phyloP scores from a whole-genome alignment of 1,140 invertebrate species.

The Drosophila truncata region DNA sequence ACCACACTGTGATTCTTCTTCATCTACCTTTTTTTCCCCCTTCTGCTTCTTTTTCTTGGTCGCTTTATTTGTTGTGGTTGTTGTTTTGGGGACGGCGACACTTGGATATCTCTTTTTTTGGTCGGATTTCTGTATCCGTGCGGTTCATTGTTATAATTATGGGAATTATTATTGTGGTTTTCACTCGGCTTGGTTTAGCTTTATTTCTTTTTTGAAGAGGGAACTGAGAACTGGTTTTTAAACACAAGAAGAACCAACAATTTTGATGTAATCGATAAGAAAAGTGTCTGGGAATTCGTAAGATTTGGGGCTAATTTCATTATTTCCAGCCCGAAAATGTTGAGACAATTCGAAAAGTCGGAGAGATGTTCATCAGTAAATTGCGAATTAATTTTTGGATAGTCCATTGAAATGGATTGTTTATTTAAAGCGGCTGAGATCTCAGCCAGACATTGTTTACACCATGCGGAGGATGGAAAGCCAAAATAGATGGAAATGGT shows the following conservation, averaged over 20 bases:
- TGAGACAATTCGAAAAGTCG: conserved; percentile 46
- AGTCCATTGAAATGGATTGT: conserved; percentile 35
- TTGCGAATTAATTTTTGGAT: conserved; percentile 49
- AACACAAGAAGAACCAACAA: conserved; percentile 28
- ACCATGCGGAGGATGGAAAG: conserved; percentile 27
- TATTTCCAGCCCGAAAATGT: conserved; percentile 35
- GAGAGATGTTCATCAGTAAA: conserved; percentile 27
- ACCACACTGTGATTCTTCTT: conserved; percentile 48
- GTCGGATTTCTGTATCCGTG: conserved; percentile 61
- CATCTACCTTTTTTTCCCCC: conserved; percentile 22
- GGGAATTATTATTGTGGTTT: conserved; percentile 82
- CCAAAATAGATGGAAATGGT: conserved; percentile 49
- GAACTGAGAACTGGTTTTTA: conserved; percentile 52
- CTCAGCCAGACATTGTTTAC: conserved; percentile 43
- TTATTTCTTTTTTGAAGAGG: conserved; percentile 38
- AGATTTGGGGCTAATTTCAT: conserved; percentile 5
- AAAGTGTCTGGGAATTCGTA: conserved; percentile 46
- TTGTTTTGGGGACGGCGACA: conserved; percentile 60
- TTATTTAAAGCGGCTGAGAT: conserved; percentile 33
- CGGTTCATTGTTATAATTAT: conserved; percentile 79
- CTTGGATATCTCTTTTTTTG: conserved; percentile 72
- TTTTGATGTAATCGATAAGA: conserved; percentile 67
- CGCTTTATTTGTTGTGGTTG: conserved; percentile 37
- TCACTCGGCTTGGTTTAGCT: conserved; percentile 66
- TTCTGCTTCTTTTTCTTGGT: conserved; percentile 14